Conservation (phyloP, 2,797 vertebrate species). For the Remorina albescens region DNA sequence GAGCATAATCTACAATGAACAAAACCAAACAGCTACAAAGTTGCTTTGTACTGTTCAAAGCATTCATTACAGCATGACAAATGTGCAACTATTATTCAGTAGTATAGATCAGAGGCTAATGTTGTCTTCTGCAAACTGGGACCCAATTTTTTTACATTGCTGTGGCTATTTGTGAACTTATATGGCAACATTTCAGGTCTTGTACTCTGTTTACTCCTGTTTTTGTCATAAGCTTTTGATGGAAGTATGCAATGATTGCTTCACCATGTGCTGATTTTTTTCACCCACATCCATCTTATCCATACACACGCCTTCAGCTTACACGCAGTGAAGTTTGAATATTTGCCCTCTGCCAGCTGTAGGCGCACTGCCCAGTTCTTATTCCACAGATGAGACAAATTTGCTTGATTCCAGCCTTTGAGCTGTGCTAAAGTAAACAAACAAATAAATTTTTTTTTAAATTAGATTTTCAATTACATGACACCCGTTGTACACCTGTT, state of each 20-base stretch:
- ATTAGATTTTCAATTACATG: constrained; percentile 3
- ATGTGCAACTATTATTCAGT: constrained; percentile 3
- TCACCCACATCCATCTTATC: background rate
- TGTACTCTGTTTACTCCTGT: background rate
- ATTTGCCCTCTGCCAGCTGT: constrained; percentile 44
- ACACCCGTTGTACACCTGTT: background rate
- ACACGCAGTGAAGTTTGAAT: constrained; percentile 4
- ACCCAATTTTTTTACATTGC: background rate
- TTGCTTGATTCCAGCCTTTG: constrained; percentile 23
- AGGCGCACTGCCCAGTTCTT: constrained; percentile 20
- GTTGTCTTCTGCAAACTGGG: background rate
- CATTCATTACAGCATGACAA: constrained; percentile 7
- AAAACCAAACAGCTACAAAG: background rate
- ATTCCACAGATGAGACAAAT: constrained; percentile 16
- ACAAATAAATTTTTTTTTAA: constrained; percentile 17
- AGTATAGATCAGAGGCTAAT: background rate
- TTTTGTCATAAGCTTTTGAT: constrained; percentile 1
- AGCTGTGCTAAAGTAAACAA: constrained; percentile 11
- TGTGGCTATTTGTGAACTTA: too few relatives aligned
- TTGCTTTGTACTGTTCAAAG: background rate
- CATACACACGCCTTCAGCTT: constrained; percentile 3
- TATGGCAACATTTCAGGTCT: background rate
- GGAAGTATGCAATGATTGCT: background rate
- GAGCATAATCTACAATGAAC: constrained; percentile 5
- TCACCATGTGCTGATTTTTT: background rate